phyloP scores from a whole-genome alignment of 2,888 invertebrate species.

The Crocallis elinguaria region DNA sequence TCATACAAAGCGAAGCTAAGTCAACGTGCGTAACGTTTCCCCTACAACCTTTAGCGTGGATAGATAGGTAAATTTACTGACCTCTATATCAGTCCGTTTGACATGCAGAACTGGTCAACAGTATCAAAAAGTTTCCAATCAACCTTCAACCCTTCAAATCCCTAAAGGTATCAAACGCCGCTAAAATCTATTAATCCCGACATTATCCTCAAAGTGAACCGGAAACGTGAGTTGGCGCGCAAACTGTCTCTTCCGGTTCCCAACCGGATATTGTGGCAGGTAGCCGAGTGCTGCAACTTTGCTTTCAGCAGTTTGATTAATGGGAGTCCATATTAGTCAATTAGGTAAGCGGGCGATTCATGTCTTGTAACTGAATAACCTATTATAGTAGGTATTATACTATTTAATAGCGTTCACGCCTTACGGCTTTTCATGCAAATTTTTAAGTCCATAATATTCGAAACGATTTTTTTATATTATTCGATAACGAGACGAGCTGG shows the following conservation, averaged over 20 bases:
- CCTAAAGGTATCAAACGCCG: not conserved
- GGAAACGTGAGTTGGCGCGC: conserved; percentile 6
- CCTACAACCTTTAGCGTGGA: too few species aligned
- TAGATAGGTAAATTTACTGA: too few species aligned
- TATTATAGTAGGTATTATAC: too few species aligned
- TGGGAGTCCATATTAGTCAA: not conserved
- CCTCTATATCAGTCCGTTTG: too few species aligned
- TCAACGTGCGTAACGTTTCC: too few species aligned
- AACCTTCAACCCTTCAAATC: not conserved
- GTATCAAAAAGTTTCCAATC: not conserved
- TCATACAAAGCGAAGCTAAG: too few species aligned
- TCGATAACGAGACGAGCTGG: too few species aligned
- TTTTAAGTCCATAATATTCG: too few species aligned
- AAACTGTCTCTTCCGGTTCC: conserved; percentile 10
- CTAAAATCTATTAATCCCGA: not conserved
- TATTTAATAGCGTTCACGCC: too few species aligned
- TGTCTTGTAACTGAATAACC: too few species aligned
- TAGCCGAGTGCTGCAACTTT: conserved; percentile 2
- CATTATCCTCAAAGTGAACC: not conserved
- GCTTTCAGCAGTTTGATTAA: conserved; percentile 4
- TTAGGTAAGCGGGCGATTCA: not conserved
- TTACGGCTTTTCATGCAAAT: too few species aligned
- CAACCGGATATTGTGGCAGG: not conserved
- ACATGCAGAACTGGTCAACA: not conserved
- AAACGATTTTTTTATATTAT: too few species aligned